Conservation (phyloP, 2,113 vertebrate genomes). For the Bufo bufo region DNA sequence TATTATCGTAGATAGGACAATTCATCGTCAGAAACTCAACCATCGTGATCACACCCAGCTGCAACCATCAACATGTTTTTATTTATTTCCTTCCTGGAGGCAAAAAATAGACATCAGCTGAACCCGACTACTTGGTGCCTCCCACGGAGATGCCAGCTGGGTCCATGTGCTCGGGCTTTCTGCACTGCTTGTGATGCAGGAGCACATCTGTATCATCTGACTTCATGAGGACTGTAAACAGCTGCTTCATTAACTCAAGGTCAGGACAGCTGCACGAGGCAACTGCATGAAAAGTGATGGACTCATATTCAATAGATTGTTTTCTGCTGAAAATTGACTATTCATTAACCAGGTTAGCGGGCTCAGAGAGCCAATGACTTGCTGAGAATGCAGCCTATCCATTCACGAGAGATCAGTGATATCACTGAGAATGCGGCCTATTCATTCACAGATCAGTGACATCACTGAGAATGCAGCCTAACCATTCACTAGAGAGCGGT, state of each 20-base stretch:
- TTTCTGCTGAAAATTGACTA: not conserved
- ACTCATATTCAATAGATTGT: not conserved
- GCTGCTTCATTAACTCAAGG: not conserved
- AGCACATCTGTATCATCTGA: slow-evolving; percentile 21
- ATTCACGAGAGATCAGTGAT: no score
- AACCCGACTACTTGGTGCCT: not conserved
- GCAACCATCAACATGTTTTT: not conserved
- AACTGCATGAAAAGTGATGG: not conserved
- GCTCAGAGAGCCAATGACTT: no score
- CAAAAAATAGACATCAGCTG: not conserved
- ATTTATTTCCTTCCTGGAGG: not conserved
- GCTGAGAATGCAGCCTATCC: no score
- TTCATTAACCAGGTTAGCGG: not conserved
- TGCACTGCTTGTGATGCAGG: not conserved
- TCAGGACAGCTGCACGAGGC: not conserved
- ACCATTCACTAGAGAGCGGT: not conserved
- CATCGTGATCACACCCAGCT: not conserved
- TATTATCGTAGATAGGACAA: not conserved
- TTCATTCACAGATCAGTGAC: no score
- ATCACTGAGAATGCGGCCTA: no score
- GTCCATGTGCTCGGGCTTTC: not conserved
- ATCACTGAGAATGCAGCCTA: no score
- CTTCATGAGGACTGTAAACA: not conserved
- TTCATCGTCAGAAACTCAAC: not conserved
- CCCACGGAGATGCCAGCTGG: slow-evolving; percentile 2